Evolutionary conservation across 2,113 vertebrate species (phyloP), one percentile per base, ranked within the genome.

Genomic region (Ammodytes dubius): DNA sequence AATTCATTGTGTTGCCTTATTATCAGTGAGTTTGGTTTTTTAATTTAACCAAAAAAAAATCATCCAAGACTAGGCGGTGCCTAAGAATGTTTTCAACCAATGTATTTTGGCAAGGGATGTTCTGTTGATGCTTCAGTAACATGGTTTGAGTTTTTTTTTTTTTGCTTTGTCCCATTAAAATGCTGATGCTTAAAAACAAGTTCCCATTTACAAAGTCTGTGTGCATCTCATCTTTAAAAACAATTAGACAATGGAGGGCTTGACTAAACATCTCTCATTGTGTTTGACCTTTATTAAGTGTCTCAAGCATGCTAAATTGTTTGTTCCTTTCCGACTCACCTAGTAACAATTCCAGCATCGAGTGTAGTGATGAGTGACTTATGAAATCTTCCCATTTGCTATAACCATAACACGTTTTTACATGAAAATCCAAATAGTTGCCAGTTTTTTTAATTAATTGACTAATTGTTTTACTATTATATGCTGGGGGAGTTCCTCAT

Each of bases 161-260:
- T 85, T 92, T 94, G 88, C 84, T 93, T 94, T 94, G 90, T 93
- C 91, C 88, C 85, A 95, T 95, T 94, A 94, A 95, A 94, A 91
- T 91, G 91, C 91, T 89, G 87, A 92, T 90, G 89, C 87, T 85
- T 89, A 85, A 85, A 88, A 87, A 27, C 27, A 71, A 49, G 75
- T 61, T 83, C 57, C 69, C 65, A 52, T 66, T 85, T 39, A 58
- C 39, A 39, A 66, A 69, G 71, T 81, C 70, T 71, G 71, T 81
- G 77, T 83, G 46, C 39, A 67, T 86, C 42, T 72, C 37, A 39
- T 73, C 64, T 68, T 83, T 74, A 47, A 54, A 80, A 72, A 13
- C 2, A 2, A 14, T 53, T 27, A 6, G 8, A 15, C 35, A 15
- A 14, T 15, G 14, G 58, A 40, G 15, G 37, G 49, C 4, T 52